A percentile compares a stretch with the other conserved stretches of the same genome.
phyloP scores from a whole-genome alignment of 2,797 vertebrate species.

The Rhabdophis nuchalis region DNA sequence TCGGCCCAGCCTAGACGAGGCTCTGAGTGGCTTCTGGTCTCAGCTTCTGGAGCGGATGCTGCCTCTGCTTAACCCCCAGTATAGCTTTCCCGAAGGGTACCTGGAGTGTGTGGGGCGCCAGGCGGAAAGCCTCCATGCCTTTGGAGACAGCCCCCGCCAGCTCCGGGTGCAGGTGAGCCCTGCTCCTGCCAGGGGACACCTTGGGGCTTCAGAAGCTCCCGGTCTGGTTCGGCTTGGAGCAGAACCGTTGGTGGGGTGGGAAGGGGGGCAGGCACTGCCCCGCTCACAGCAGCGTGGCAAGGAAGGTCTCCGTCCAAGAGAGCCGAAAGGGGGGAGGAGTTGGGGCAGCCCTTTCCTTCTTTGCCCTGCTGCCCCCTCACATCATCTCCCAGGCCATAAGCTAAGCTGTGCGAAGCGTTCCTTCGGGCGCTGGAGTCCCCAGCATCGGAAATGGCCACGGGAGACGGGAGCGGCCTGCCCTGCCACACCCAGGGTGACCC shows the following conservation, averaged over 20 bases:
- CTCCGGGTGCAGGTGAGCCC: conserved; percentile 12
- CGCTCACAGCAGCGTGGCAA: not conserved
- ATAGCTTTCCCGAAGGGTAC: conserved; percentile 83
- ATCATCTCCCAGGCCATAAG: not conserved
- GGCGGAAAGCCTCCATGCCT: conserved; percentile 81
- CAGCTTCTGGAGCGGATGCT: conserved; percentile 82
- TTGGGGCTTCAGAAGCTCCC: not conserved
- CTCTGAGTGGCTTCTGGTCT: conserved; percentile 86
- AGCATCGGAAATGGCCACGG: not conserved
- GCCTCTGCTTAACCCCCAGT: conserved; percentile 86
- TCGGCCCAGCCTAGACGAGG: conserved; percentile 79
- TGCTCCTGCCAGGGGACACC: no score
- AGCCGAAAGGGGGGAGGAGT: not conserved
- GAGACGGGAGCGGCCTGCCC: not conserved
- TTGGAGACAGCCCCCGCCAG: conserved; percentile 71
- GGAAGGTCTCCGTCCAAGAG: not conserved
- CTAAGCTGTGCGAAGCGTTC: not conserved
- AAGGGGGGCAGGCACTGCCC: not conserved
- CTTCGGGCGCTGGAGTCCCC: not conserved
- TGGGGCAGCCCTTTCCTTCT: not conserved
- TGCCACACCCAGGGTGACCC: not conserved
- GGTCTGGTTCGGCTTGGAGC: not conserved
- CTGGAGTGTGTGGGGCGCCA: conserved; percentile 86
- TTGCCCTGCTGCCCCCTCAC: not conserved
- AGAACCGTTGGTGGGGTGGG: not conserved